Base-by-base conservation (phyloP, 2,888 invertebrate genomes). In the Drosophila colorata region DNA sequence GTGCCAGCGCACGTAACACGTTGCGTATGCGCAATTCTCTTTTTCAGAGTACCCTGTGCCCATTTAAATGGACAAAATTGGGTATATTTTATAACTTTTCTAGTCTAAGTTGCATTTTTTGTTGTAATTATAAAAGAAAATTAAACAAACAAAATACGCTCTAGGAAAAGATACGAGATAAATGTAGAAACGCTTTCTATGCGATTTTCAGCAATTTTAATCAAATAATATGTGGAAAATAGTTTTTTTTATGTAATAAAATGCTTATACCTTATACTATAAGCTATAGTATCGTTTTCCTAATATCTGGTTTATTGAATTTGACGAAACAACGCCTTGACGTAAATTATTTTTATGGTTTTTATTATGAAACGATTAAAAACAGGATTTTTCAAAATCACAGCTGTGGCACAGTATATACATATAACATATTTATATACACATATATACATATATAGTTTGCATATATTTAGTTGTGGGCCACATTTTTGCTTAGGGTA, bases 11-110 rank as follows among this genome's bases (percentile, higher is more conserved):
- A 44, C 57, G 61, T 49, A 71, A 61, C 28, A 67, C 48, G 40
- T 57, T 55, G 66, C 87, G 72, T 72, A 83, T 80, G 67, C 65
- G 69, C 67, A 79, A 79, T 82, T 58, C 55, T 46, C 37, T 67
- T 76, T 61, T 49, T 41, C 1, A 48, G 31, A 48, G 31, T 52
- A 40, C 55, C 16, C 25, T 20, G 18, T 11, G 63, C 47, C 46
- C 20, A 31, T 33, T 44, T 33, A 23, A 55, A 44, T 46, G 9
- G 2, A 2, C 6, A 1, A 8, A 44, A n/a, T 14, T 33, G 2
- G 14, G n/a, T 20, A 35, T 35, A 9, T 38, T 28, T 28, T 4
- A 0, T 8, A n/a, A 47, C n/a, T 6, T 25, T 2, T 11, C 13
- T 28, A 18, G 7, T 13, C 7, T 13, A 37, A 23, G n/a, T 4